Base-by-base conservation (phyloP, 2,797 vertebrate species). In the Balearica regulorum region DNA sequence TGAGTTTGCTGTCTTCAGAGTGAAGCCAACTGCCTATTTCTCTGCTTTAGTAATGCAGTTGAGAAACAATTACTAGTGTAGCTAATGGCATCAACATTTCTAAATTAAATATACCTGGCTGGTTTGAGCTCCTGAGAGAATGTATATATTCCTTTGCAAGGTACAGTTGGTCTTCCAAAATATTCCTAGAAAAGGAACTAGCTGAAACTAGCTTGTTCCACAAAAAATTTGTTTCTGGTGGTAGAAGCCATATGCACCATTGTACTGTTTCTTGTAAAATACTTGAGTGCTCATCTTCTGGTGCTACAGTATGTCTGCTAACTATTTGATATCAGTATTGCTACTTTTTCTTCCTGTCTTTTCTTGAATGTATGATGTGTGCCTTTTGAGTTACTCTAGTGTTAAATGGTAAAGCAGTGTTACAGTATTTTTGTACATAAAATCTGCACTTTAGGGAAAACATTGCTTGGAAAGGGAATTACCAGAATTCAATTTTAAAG, bases 381-480 rank as follows among this genome's bases (percentile, higher is more conserved):
- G 98, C 98, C 98, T 98, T 99, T 98, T 96, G 97, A 98, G 98
- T 98, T 95, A 94, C 89, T 98, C 97, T 98, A 97, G 97, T 98
- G 98, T 98, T 97, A 97, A 97, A 97, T 95, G 96, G 97, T 97
- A 98, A 98, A 98, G 97, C 96, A 96, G 97, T 97, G 97, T 98
- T 97, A 93, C 78, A 98, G 98, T 99, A 98, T 98, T 98, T 99
- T 98, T 99, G 98, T 99, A 99, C 96, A 37, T 95, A 98, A 97
- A 97, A 97, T 96, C 97, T 98, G 99, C 99, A 99, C 99, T 99
- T 99, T 99, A 99, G 98, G 97, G 95, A 94, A 73, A 91, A 98
- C 98, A 98, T 98, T 87, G 96, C 92, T 97, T 97, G 79, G 83
- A 97, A 97, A 97, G 77, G 94, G 75, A 96, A 93, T 96, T 96